Percentiles rank a stretch among this genome's conserved stretches.
Conservation (phyloP, 2,113 vertebrate genomes). For the Chamaea fasciata region DNA sequence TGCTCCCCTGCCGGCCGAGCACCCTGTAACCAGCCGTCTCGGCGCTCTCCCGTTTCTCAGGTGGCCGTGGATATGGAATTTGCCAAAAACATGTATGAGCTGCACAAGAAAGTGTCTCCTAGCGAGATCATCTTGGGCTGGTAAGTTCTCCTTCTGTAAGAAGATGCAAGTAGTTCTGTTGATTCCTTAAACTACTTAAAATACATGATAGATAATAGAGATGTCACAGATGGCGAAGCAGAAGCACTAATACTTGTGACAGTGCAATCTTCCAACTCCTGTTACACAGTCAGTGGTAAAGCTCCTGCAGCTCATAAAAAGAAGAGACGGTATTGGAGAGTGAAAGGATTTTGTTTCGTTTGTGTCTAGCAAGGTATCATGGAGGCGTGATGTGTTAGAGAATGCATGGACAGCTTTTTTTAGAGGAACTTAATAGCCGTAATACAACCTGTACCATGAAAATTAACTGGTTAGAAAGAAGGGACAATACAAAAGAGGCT, state of each 20-base stretch:
- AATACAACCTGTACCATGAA: not conserved
- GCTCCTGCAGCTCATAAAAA: not conserved
- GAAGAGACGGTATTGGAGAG: accelerated
- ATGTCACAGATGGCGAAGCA: not conserved
- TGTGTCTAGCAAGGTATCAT: not conserved
- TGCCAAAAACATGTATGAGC: constrained; percentile 98
- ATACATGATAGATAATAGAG: no score
- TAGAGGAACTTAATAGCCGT: not conserved
- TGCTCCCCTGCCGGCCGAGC: accelerated
- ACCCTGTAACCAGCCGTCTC: not conserved
- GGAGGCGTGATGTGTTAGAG: not conserved
- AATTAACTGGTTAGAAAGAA: not conserved
- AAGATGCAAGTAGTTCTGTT: not conserved
- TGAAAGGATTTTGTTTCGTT: not conserved
- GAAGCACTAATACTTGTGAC: not conserved
- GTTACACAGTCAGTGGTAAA: not conserved
- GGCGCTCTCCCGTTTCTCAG: constrained; percentile 57
- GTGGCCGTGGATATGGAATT: constrained; percentile 99
- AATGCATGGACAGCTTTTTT: not conserved
- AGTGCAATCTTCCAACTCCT: not conserved
- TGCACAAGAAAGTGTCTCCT: constrained; percentile 96
- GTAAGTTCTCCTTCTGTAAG: constrained; percentile 63
- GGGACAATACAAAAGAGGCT: not conserved
- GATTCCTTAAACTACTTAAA: not conserved
- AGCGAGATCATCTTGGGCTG: constrained; percentile 96